Evolutionary conservation across 2,113 vertebrate species (phyloP), one percentile per base, ranked within the genome.

Genomic region (Saiga tatarica): DNA sequence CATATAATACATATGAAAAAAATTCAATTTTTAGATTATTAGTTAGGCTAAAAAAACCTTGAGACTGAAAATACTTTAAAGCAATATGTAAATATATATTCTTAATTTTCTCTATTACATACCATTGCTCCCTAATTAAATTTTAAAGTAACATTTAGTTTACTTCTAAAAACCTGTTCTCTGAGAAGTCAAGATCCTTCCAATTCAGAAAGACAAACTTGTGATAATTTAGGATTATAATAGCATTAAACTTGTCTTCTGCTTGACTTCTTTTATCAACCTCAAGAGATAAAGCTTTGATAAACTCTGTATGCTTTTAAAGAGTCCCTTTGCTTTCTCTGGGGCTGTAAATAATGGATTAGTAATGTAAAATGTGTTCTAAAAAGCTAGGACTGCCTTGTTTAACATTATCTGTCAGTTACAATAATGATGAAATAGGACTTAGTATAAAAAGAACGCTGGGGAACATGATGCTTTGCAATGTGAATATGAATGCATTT

Each of bases 301-400:
- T 57, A 60, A 74, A 87, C 60, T 39, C 45, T 79, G 50, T 42
- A 74, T 90, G 55, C n/a, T 36, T 12, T 47, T 7, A 64, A 78
- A 79, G 91, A 97, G 55, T n/a, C 30, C 74, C 96, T 96, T 97
- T 98, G 76, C 84, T 87, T 97, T 96, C 59, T 91, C 85, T 57
- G 78, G 82, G 26, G 82, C 11, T 1, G 92, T 95, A 96, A 97
- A 97, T 96, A 98, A 97, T 97, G 95, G 89, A 97, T 98, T 89
- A 97, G 60, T 76, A 96, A 78, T 81, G 95, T 94, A 33, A 97
- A 97, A 62, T 91, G 91, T 50, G 52, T 71, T 89, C 62, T 55
- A 89, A 74, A 98, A 95, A 86, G 97, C 94, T 96, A 88, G n/a
- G 45, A 96, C 82, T 45, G 83, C 91, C 88, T 96, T 96, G 83